These are phyloP conservation scores for Siderastrea radians DNA, from an alignment of 92 coral and sea anemone species.

Conservation along the genomic window DNA sequence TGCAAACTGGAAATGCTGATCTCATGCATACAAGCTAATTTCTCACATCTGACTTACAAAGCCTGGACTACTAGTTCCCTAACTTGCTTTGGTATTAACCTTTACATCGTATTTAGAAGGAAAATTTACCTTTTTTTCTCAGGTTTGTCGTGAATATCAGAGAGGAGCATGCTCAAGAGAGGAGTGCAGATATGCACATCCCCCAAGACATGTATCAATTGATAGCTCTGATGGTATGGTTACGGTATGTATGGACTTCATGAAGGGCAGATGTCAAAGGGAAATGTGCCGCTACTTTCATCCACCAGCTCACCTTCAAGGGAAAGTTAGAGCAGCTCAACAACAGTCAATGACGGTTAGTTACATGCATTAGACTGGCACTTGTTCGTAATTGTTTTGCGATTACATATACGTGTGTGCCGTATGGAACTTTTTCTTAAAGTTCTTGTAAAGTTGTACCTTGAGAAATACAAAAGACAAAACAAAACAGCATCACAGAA, in stretches of 20 bases:
- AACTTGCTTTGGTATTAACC: no score
- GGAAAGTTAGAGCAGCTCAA: conserved; percentile 92
- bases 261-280: conserved; percentile 94
- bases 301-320: conserved; percentile 95
- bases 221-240: conserved; percentile 94
- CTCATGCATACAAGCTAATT: no score
- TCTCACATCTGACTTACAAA: no score
- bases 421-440: no score
- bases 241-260: conserved; percentile 99
- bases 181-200: conserved; percentile 95
- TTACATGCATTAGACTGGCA: background rate
- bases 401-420: no score
- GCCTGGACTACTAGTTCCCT: no score
- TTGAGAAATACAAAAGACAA: background rate
- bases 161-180: conserved; percentile 93
- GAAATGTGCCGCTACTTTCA: conserved; percentile 98
- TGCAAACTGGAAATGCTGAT: no score
- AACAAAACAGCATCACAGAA: background rate
- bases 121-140: background rate
- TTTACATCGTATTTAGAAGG: no score
- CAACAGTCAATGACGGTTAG: conserved; percentile 63
- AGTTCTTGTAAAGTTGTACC: background rate
- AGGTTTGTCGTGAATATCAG: conserved; percentile 96
- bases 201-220: conserved; percentile 84
- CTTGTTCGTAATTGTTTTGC: background rate